A percentile compares a stretch with the other conserved stretches of the same genome.
Evolutionary conservation across 2,797 vertebrate genomes (phyloP).

Genomic region (Sebastes umbrosus): DNA sequence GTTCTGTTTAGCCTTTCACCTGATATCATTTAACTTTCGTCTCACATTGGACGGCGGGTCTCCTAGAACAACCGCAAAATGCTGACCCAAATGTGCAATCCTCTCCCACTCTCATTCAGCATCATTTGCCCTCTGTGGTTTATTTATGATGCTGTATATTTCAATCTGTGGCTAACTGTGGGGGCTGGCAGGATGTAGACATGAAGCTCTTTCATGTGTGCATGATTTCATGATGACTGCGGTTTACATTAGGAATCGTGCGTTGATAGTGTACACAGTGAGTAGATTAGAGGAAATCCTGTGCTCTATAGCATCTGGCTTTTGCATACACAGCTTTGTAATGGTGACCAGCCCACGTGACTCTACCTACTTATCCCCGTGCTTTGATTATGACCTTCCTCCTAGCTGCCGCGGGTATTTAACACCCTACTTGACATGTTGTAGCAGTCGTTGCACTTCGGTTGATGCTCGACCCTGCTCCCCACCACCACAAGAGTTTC

Average conservation of each 20-base stretch:
- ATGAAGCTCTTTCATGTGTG: conserved; percentile 22
- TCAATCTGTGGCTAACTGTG: conserved; percentile 33
- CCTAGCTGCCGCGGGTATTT: conserved; percentile 13
- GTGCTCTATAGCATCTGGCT: neutral
- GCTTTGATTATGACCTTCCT: conserved; percentile 38
- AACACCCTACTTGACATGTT: conserved; percentile 21
- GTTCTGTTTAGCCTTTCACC: neutral
- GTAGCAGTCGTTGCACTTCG: conserved; percentile 11
- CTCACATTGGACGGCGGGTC: conserved; percentile 12
- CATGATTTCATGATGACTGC: conserved; percentile 25
- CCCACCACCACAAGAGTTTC: neutral
- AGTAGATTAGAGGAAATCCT: conserved; percentile 21
- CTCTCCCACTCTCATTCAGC: conserved; percentile 23
- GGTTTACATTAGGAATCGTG: conserved; percentile 25
- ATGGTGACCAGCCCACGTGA: conserved; percentile 12
- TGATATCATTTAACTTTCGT: conserved; percentile 21
- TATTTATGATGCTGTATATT: conserved; percentile 30
- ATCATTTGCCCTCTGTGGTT: conserved; percentile 38
- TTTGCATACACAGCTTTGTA: conserved; percentile 25
- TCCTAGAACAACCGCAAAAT: conserved; percentile 13
- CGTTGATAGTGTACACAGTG: conserved; percentile 2
- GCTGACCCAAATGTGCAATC: conserved; percentile 20
- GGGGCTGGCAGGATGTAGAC: conserved; percentile 15
- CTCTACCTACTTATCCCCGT: neutral
- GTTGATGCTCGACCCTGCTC: conserved; percentile 10